Evolutionary conservation across 2,113 vertebrate species (phyloP).

Genomic region (Colossoma macropomum): DNA sequence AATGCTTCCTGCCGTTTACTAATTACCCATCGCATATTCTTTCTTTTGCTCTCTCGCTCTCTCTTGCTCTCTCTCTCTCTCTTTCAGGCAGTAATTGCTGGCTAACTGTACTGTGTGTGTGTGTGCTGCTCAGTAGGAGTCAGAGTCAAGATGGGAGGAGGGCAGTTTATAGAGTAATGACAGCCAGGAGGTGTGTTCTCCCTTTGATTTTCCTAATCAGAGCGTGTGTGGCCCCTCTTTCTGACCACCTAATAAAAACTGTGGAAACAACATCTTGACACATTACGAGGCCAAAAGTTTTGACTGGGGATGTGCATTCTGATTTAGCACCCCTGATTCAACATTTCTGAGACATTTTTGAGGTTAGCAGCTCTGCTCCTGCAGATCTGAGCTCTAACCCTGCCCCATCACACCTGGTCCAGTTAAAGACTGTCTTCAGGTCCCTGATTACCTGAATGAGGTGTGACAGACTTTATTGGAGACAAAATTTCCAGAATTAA

Average conservation of each 20-base stretch:
- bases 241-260: constrained; percentile 12
- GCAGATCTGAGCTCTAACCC: too few species aligned
- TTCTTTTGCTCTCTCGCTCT: neutral
- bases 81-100: constrained; percentile 18
- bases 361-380: too few species aligned
- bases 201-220: neutral
- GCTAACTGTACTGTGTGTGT: constrained; percentile 16
- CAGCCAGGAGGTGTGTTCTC: neutral
- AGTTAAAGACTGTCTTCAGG: too few species aligned
- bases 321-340: neutral
- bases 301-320: neutral
- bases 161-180: constrained; percentile 42
- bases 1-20: constrained; percentile 10
- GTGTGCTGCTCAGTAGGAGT: constrained; percentile 59
- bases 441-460: too few species aligned
- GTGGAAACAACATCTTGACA: neutral
- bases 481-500: too few species aligned
- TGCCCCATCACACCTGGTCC: too few species aligned
- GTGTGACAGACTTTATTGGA: too few species aligned
- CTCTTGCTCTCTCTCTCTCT: constrained; percentile 27
- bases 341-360: too few species aligned
- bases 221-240: neutral
- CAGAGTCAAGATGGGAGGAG: constrained; percentile 20
- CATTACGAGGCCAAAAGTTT: neutral
- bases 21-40: constrained; percentile 2